These are phyloP conservation scores for Zeugodacus cucurbitae DNA, from an alignment of 1,140 invertebrate genomes.

Conservation along the genomic window DNA sequence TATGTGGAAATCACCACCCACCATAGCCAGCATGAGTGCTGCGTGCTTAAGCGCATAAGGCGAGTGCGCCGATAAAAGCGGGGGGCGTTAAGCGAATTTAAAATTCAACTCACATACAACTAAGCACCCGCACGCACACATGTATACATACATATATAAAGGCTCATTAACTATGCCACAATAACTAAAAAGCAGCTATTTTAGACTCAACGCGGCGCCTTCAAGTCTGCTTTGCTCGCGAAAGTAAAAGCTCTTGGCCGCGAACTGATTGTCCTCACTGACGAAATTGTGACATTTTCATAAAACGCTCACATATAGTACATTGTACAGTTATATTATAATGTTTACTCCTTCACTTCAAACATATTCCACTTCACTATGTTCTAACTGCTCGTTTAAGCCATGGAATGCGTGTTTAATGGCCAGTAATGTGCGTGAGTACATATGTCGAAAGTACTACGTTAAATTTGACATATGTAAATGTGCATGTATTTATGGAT, in stretches of 20 bases:
- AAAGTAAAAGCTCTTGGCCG: constrained; percentile 14
- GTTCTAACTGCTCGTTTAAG: constrained; percentile 25
- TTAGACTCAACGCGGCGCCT: background rate
- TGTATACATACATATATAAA: background rate
- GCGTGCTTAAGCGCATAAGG: background rate
- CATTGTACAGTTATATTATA: background rate
- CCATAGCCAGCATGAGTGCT: background rate
- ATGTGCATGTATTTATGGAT: background rate
- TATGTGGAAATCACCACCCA: background rate
- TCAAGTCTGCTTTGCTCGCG: background rate
- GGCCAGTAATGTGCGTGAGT: constrained; percentile 56
- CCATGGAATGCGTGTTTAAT: constrained; percentile 63
- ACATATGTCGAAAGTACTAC: background rate
- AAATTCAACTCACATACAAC: constrained; percentile 57
- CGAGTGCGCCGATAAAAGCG: background rate
- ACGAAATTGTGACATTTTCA: background rate
- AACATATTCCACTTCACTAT: background rate
- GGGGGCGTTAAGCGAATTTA: constrained; percentile 45
- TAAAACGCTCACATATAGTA: background rate
- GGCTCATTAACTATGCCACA: background rate
- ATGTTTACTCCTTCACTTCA: background rate
- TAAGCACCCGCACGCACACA: background rate
- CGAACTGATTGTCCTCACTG: background rate
- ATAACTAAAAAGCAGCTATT: background rate
- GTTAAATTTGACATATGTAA: background rate